A percentile compares a stretch with the other conserved stretches of the same genome.
phyloP scores from a whole-genome alignment of 2,113 vertebrate species.

The Phylloscopus trochilus region DNA sequence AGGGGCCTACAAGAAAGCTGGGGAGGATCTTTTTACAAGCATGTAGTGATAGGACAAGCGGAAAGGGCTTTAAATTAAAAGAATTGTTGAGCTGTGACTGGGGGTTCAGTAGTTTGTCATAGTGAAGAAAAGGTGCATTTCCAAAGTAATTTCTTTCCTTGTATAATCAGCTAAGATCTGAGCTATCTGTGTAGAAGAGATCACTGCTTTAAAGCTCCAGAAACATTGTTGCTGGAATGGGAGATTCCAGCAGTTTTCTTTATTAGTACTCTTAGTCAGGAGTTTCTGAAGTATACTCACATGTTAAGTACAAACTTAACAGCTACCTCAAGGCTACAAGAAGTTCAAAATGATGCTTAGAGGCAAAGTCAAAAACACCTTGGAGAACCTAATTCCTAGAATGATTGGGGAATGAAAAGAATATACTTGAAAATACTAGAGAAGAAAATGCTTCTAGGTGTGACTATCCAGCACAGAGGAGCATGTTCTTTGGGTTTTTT shows the following conservation, averaged over 20 bases:
- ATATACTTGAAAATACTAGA: neutral
- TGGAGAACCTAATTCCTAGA: neutral
- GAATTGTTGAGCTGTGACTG: neutral
- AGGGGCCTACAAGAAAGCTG: neutral
- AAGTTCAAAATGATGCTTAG: neutral
- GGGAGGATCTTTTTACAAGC: neutral
- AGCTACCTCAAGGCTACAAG: neutral
- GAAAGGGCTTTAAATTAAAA: neutral
- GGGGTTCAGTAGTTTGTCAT: neutral
- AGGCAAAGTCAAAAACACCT: neutral
- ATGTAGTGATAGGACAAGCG: neutral
- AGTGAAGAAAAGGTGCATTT: neutral
- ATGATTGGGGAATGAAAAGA: neutral
- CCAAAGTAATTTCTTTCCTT: neutral
- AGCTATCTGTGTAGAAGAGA: neutral
- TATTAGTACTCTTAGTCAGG: neutral
- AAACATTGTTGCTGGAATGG: neutral
- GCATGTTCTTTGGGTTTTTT: accelerated
- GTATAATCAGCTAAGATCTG: neutral
- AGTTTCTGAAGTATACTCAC: neutral
- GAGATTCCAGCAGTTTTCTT: neutral
- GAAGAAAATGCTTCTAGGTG: neutral
- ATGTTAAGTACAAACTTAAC: neutral
- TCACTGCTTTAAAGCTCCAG: neutral
- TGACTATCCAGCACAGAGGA: neutral